phyloP scores from a whole-genome alignment of 2,888 invertebrate genomes.

The Odontomyia ornata region DNA sequence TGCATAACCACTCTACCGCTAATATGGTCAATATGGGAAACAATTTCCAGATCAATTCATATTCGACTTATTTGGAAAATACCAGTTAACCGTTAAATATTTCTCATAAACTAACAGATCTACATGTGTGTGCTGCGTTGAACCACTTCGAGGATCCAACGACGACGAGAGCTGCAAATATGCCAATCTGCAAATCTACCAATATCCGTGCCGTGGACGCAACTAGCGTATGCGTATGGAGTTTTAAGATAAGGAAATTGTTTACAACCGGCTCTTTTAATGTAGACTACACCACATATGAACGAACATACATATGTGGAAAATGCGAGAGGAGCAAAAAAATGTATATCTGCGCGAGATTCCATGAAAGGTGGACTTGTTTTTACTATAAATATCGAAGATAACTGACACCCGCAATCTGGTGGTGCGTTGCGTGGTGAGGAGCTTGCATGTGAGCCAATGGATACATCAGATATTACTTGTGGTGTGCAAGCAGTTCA shows the following conservation, averaged over 20 bases:
- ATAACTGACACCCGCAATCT: slow-evolving; percentile 32
- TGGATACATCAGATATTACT: background rate
- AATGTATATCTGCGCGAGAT: slow-evolving; percentile 5
- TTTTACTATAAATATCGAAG: slow-evolving; percentile 10
- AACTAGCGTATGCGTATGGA: background rate
- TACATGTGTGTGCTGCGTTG: background rate
- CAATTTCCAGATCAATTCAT: slow-evolving; percentile 19
- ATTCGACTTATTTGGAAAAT: slow-evolving; percentile 15
- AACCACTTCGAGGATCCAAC: too few relatives aligned
- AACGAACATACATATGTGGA: background rate
- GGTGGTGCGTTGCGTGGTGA: background rate
- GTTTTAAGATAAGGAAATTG: slow-evolving; percentile 29
- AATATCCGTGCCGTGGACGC: background rate
- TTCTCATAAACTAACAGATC: slow-evolving; percentile 14
- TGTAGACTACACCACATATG: background rate
- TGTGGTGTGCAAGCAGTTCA: background rate
- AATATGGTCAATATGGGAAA: background rate
- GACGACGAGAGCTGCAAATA: too few relatives aligned
- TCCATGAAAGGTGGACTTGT: slow-evolving; percentile 27
- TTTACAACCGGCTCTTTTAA: slow-evolving; percentile 31
- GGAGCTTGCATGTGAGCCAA: background rate
- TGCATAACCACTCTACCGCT: slow-evolving; percentile 2
- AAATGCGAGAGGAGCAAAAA: background rate
- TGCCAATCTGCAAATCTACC: background rate
- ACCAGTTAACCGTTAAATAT: slow-evolving; percentile 30